phyloP scores from a whole-genome alignment of 2,113 vertebrate species.

The Gallinago undulata region DNA sequence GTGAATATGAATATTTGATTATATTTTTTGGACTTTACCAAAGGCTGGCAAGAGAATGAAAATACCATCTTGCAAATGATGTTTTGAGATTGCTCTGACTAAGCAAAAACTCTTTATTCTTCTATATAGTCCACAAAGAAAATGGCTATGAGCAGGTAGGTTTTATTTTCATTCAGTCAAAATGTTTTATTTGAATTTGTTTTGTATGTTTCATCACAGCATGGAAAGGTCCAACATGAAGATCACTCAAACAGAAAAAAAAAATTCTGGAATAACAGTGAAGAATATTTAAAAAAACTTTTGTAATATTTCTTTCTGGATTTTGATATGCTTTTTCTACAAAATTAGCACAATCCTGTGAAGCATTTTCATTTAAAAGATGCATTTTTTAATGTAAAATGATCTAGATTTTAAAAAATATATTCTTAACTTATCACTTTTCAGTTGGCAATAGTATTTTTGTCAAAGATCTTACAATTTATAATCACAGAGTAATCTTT shows the following conservation, averaged over 20 bases:
- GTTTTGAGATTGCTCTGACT: background rate
- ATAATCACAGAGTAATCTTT: background rate
- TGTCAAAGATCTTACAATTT: background rate
- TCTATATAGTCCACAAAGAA: background rate
- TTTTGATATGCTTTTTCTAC: background rate
- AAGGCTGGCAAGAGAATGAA: background rate
- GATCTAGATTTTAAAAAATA: background rate
- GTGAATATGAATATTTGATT: background rate
- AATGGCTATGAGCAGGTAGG: background rate
- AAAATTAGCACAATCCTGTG: background rate
- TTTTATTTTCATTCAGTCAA: background rate
- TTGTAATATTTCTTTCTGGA: background rate
- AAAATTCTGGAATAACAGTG: background rate
- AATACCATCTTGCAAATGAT: background rate
- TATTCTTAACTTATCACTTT: background rate
- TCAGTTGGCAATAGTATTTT: background rate
- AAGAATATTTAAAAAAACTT: background rate
- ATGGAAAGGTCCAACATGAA: background rate
- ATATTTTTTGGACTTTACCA: background rate
- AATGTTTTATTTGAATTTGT: background rate
- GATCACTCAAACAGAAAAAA: background rate
- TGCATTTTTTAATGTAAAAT: background rate
- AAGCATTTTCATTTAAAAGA: background rate
- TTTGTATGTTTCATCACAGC: background rate
- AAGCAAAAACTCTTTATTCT: background rate